Evolutionary conservation across 2,888 invertebrate species (phyloP), one percentile per base, ranked within the genome.

Genomic region (Linnaemya tessellans): DNA sequence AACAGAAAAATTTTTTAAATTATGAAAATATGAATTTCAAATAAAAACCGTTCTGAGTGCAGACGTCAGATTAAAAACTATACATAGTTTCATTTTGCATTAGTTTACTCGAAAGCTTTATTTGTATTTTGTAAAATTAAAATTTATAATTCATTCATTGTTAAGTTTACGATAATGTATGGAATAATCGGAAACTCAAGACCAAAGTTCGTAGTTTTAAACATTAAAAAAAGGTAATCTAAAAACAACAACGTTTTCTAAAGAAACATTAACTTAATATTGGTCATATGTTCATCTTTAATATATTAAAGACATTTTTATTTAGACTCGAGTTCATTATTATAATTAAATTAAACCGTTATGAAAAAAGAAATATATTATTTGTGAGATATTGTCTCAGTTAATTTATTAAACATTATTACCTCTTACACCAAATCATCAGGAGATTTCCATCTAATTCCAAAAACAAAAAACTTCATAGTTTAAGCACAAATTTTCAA

Each of bases 1-100:
- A 25, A 25, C 10, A 25, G 25, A 35, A 71, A 56, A 25, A 3
- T 30, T 22, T 56, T 70, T 60, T 58, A 11, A 56, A 58, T 71
- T 41, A 2, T 58, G 51, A 35, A 54, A 68, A 68, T 54, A 68
- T 68, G 5, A 38, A 15, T 38, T 54, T 20, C 1, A 51, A 22
- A 54, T 54, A 18, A 38, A 18, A 8, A 60, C n/a, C n/a, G n/a
- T 22, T 73, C 35, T 49, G 15, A 60, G 60, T 73, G 9, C 15
- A 18, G 15, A 9, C 35, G 30, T 46, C 43, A 25, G 35, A 10
- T 41, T 51, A 38, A 41, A 70, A 18, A 10, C 1, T 5, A 49
- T 11, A 41, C 3, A 1, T 41, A 41, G 7, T 43, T 25, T 43
- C 15, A n/a, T 25, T 56, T 30, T 18, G 1, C 2, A 35, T 18